Conservation (phyloP, 2,888 invertebrate species). For the Acleris cristana region DNA sequence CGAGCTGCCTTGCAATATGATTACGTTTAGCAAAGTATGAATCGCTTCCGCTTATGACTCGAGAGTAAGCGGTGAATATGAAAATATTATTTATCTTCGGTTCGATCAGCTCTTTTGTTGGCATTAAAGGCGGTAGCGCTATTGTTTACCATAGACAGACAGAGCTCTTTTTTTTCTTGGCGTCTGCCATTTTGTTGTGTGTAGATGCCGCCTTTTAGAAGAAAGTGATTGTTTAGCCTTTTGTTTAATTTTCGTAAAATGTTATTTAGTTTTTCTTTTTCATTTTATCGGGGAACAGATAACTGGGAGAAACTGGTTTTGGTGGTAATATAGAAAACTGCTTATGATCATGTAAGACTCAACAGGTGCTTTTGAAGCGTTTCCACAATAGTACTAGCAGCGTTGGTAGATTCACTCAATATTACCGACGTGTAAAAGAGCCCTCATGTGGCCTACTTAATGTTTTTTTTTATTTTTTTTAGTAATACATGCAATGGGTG, state of each 20-base stretch:
- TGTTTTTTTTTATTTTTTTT: too few relatives aligned
- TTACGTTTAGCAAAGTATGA: background rate
- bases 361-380: too few relatives aligned
- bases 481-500: too few relatives aligned
- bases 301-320: too few relatives aligned
- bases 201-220: conserved; percentile 39
- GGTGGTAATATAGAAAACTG: too few relatives aligned
- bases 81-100: conserved; percentile 76
- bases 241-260: conserved; percentile 31
- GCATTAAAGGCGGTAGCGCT: conserved; percentile 49
- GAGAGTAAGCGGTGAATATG: conserved; percentile 55
- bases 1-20: too few relatives aligned
- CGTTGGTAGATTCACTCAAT: too few relatives aligned
- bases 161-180: conserved; percentile 58
- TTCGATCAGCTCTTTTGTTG: conserved; percentile 72
- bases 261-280: conserved; percentile 6
- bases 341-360: too few relatives aligned
- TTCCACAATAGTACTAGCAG: too few relatives aligned
- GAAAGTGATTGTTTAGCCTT: conserved; percentile 38
- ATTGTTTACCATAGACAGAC: conserved; percentile 63
- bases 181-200: conserved; percentile 65
- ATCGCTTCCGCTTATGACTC: conserved; percentile 43
- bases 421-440: too few relatives aligned
- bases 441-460: too few relatives aligned
- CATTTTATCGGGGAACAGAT: too few relatives aligned